phyloP scores from a whole-genome alignment of 2,113 vertebrate species.

The Artemisiospiza belli region DNA sequence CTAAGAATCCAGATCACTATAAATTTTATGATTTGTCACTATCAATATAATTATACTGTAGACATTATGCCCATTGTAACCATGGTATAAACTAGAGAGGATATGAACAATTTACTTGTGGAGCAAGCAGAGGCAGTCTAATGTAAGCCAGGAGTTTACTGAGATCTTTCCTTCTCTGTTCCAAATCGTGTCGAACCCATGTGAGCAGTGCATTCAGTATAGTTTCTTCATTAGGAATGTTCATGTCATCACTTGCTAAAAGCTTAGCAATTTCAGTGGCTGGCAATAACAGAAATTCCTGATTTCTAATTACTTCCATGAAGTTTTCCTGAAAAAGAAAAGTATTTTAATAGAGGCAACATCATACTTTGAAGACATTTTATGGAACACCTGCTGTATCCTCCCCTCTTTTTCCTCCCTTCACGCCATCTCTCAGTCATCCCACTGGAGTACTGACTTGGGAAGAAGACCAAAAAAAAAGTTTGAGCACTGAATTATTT shows the following conservation, averaged over 20 bases:
- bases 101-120: constrained; percentile 83
- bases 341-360: neutral
- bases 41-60: neutral
- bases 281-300: constrained; percentile 93
- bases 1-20: neutral
- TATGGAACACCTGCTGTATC: neutral
- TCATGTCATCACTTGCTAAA: constrained; percentile 94
- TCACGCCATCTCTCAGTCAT: neutral
- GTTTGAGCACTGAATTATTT: neutral
- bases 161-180: constrained; percentile 83
- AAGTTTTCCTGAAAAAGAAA: constrained; percentile 88
- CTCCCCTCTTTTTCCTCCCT: neutral
- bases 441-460: neutral
- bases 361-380: neutral
- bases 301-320: constrained; percentile 93
- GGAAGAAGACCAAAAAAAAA: neutral
- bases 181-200: constrained; percentile 88
- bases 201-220: constrained; percentile 90
- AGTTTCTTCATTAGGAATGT: constrained; percentile 94
- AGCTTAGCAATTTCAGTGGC: constrained; percentile 91
- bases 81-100: neutral
- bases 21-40: neutral
- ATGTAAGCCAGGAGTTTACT: constrained; percentile 88
- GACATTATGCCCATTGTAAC: neutral
- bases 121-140: constrained; percentile 91